These are phyloP conservation scores for Drosophila navojoa DNA, from an alignment of 1,140 invertebrate species.

Conservation along the genomic window DNA sequence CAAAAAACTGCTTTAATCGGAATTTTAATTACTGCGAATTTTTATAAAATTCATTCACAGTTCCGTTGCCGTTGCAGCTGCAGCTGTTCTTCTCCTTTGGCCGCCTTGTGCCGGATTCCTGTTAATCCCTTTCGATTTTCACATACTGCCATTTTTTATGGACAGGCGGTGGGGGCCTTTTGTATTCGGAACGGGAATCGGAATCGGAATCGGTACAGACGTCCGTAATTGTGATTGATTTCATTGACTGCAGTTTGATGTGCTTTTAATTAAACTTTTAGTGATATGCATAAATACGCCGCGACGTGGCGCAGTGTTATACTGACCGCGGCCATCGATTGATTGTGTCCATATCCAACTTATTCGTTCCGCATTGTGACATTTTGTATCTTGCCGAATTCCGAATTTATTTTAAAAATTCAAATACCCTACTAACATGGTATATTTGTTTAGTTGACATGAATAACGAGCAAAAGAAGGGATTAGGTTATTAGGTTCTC, in stretches of 20 bases:
- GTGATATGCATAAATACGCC: constrained; percentile 65
- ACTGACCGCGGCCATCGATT: constrained; percentile 1
- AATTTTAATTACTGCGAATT: constrained; percentile 66
- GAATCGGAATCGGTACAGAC: not conserved
- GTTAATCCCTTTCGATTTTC: constrained; percentile 51
- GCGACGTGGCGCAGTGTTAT: not conserved
- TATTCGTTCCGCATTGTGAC: not conserved
- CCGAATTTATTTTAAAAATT: not conserved
- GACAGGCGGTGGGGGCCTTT: not conserved
- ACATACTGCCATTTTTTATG: constrained; percentile 51
- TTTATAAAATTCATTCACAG: constrained; percentile 13
- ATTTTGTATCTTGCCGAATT: not conserved
- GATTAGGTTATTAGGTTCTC: no score
- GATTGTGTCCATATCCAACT: constrained; percentile 22
- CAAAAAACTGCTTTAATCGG: constrained; percentile 27
- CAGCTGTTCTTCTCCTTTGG: not conserved
- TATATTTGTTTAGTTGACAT: no score
- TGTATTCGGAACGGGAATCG: not conserved
- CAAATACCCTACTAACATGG: not conserved
- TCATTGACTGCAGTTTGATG: constrained; percentile 66
- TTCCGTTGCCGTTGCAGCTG: not conserved
- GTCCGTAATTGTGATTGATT: constrained; percentile 74
- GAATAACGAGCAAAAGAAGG: no score
- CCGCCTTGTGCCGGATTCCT: constrained; percentile 35
- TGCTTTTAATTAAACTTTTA: constrained; percentile 75